These are phyloP conservation scores for Hypselothyrea guttata DNA, from an alignment of 2,888 invertebrate genomes.

Conservation along the genomic window DNA sequence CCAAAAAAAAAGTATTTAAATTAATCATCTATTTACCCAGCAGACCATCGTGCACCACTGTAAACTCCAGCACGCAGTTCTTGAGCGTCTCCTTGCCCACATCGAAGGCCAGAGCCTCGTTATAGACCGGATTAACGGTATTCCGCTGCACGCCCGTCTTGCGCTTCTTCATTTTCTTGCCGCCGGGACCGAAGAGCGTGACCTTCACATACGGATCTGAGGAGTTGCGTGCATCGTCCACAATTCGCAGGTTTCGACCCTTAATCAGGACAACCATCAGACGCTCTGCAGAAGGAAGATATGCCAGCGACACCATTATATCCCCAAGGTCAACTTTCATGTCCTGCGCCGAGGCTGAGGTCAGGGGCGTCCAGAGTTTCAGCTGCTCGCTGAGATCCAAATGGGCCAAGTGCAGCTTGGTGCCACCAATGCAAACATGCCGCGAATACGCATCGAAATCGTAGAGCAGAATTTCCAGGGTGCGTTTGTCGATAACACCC, in stretches of 20 bases:
- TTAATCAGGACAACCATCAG: conserved; percentile 95
- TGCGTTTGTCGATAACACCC: conserved; percentile 83
- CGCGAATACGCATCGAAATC: conserved; percentile 87
- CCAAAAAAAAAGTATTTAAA: not conserved
- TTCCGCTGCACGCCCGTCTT: conserved; percentile 95
- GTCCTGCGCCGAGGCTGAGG: conserved; percentile 83
- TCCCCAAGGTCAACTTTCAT: conserved; percentile 93
- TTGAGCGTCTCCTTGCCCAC: conserved; percentile 87
- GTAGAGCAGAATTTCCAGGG: conserved; percentile 85
- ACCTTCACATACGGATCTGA: conserved; percentile 98
- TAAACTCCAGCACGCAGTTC: conserved; percentile 84
- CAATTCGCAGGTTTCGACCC: conserved; percentile 94
- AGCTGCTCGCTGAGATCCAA: conserved; percentile 85
- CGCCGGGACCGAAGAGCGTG: conserved; percentile 92
- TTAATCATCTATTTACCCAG: conserved; percentile 80
- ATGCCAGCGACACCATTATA: conserved; percentile 94
- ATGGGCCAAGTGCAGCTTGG: conserved; percentile 84
- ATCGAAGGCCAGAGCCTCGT: conserved; percentile 96
- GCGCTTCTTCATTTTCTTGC: conserved; percentile 95
- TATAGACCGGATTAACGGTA: conserved; percentile 94
- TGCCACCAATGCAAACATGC: conserved; percentile 86
- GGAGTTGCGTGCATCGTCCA: conserved; percentile 94
- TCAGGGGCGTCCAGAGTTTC: conserved; percentile 84
- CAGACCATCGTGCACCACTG: conserved; percentile 85
- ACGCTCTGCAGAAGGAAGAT: conserved; percentile 94